These are phyloP conservation scores for Nycticryphes semicollaris DNA, from an alignment of 2,113 vertebrate genomes.

Conservation along the genomic window DNA sequence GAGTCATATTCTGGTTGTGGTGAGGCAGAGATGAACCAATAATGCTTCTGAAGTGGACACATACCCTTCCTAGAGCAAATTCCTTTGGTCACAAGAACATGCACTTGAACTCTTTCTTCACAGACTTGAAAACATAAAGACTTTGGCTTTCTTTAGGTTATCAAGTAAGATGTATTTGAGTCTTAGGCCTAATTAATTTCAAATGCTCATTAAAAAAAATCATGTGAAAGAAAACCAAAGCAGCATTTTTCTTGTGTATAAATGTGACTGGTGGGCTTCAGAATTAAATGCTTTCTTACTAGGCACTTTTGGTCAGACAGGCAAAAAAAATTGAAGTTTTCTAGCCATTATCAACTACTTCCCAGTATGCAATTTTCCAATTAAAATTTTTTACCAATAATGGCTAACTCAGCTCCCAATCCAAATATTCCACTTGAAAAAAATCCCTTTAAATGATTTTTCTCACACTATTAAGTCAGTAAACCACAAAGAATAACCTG, in stretches of 20 bases:
- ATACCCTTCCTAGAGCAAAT: neutral
- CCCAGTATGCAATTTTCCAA: neutral
- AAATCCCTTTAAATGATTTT: neutral
- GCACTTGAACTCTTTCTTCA: neutral
- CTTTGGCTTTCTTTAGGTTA: neutral
- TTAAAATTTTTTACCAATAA: neutral
- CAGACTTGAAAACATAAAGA: neutral
- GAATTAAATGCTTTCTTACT: neutral
- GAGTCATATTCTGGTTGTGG: neutral
- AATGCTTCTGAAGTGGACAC: neutral
- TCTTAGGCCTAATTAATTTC: neutral
- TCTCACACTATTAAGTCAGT: neutral
- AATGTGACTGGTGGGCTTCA: neutral
- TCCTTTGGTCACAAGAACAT: neutral
- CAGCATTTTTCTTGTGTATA: neutral
- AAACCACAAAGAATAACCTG: neutral
- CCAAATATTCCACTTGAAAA: neutral
- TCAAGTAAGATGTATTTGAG: neutral
- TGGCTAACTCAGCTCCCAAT: neutral
- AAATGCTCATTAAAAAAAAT: neutral
- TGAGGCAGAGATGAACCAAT: neutral
- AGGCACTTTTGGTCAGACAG: neutral
- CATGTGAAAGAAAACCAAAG: neutral
- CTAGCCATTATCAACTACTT: neutral
- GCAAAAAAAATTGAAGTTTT: neutral